Evolutionary conservation across 1,140 invertebrate genomes (phyloP).

Genomic region (Bombyx mandarina): DNA sequence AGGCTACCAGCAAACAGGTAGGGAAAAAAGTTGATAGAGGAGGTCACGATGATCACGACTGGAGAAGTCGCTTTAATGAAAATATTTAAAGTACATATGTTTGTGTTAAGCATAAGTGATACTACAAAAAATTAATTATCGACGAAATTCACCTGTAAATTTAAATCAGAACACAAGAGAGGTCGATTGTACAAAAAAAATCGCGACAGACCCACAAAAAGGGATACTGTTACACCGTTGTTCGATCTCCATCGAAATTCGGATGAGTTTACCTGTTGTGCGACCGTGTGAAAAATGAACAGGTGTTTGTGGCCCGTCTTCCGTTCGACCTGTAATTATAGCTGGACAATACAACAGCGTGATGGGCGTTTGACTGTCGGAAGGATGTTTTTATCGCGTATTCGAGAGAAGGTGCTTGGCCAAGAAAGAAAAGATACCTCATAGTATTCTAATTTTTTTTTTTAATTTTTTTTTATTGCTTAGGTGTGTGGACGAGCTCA

Average conservation of each 20-base stretch:
- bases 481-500: no score
- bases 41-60: no score
- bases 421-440: no score
- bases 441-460: no score
- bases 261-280: conserved; percentile 32
- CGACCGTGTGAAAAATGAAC: conserved; percentile 62
- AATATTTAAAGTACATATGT: no score
- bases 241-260: conserved; percentile 21
- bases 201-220: conserved; percentile 24
- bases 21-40: no score
- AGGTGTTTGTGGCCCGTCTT: conserved; percentile 47
- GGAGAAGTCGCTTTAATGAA: no score
- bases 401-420: no score
- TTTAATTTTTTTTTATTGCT: no score
- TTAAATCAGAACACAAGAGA: background rate
- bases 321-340: conserved; percentile 48
- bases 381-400: no score
- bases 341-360: conserved; percentile 38
- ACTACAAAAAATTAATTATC: background rate
- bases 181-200: background rate
- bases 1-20: no score
- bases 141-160: background rate
- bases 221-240: conserved; percentile 49
- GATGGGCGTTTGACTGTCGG: conserved; percentile 5
- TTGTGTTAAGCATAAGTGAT: background rate